Evolutionary conservation across 1,140 invertebrate species (phyloP), one percentile per base, ranked within the genome.

Genomic region (Streblospio benedicti): DNA sequence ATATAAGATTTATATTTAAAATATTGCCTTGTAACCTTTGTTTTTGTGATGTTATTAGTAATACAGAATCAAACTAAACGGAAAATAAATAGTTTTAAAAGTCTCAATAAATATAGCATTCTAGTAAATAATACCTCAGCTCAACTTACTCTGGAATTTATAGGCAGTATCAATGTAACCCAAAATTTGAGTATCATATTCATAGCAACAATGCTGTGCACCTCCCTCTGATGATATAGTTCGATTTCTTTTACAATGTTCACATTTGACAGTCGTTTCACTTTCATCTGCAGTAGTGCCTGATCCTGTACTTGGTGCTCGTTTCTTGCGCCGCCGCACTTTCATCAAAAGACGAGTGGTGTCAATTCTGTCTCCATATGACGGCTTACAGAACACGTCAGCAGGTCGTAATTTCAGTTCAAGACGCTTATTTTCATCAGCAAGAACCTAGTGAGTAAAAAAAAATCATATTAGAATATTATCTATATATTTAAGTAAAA

Each of bases 331-430:
- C 41, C 67, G 63, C 16, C 71, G 62, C 4, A 92, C 75, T 70
- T 86, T 86, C 1, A 93, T 69, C 35, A 93, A 69, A 38, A 93
- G 77, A 30, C 85, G 86, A 33, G 83, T 81, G 2, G 83, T 83
- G 43, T 77, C 77, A 43, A 83, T 81, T 61, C 79, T 77, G 69
- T 90, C 87, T 0, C 85, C 86, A 75, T 83, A 85, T 4, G 84
- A 79, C 38, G 87, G 85, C 71, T 91, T 91, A 60, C 85, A 85
- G 71, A 82, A 91, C 25, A 83, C 80, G 79, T 92, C 90, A 18
- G 87, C 80, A 0, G 89, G 88, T 67, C 90, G 83, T 71, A 88
- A 93, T 33, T 81, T 79, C 4, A 93, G 68, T 65, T 89, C 85
- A 58, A 94, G 69, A 54, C 87, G 80, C 62, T 50, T 23, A 47